Conservation (phyloP, 2,888 invertebrate species). For the Anarsia innoxiella region DNA sequence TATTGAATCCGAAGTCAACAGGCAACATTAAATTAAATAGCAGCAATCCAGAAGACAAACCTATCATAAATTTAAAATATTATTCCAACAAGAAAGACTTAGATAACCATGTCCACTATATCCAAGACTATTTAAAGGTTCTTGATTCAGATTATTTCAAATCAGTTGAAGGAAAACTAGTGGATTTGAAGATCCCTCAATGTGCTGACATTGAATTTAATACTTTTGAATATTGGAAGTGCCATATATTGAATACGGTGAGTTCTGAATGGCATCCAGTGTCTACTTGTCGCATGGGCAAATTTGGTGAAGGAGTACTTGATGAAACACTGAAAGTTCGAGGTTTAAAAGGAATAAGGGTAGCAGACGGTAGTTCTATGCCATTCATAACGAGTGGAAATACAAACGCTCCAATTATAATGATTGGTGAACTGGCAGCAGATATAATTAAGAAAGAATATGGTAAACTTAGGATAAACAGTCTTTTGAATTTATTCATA, state of each 20-base stretch:
- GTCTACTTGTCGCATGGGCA: background rate
- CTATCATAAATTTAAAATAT: conserved; percentile 29
- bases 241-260: background rate
- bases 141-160: conserved; percentile 32
- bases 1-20: conserved; percentile 37
- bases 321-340: background rate
- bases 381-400: background rate
- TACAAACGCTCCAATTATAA: background rate
- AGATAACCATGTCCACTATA: conserved; percentile 24
- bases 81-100: conserved; percentile 30
- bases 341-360: conserved; percentile 8
- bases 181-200: conserved; percentile 18
- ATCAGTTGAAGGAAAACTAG: conserved; percentile 24
- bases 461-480: too few species aligned
- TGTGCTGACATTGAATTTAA: background rate
- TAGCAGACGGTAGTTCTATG: background rate
- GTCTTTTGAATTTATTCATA: too few species aligned
- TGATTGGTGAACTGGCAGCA: background rate
- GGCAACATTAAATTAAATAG: conserved; percentile 32
- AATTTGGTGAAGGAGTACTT: background rate
- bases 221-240: background rate
- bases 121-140: conserved; percentile 30
- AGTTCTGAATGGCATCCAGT: background rate
- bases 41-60: conserved; percentile 30
- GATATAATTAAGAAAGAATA: background rate